Base-by-base conservation (phyloP, 1,140 invertebrate species). In the Melitaea cinxia region DNA sequence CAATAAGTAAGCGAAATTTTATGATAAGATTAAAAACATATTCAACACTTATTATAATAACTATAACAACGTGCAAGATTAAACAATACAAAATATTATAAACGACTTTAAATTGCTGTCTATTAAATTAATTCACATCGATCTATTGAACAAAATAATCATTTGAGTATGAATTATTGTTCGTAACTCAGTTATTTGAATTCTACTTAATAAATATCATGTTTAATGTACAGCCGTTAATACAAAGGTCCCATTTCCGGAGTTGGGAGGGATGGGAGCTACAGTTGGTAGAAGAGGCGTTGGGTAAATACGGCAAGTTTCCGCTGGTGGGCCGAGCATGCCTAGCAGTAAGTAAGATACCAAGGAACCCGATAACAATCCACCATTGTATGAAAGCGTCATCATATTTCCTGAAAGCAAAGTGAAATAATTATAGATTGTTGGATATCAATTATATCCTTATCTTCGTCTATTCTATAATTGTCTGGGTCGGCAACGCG, bases 361-460 rank as follows among this genome's bases (percentile, higher is more conserved):
- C 1, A 96, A 83, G 0, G 96, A 96, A 1, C 97, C 97, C 1
- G 94, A 93, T 0, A 96, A 95, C 23, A 98, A 91, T 1, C 97
- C 97, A 37, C 96, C 93, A 77, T 95, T 97, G 80, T 98, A 98
- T 0, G 96, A 96, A 0, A 98, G 78, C 0, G 96, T 98, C 97
- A 98, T 98, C 72, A 98, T 97, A 74, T 98, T 98, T 55, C 96
- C 96, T 94, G 92, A 54, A 91, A 86, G 9, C 17, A 1, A 6
- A 7, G 17, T 1, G n/a, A 0, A 37, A 37, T 17, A 2, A 7
- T 39, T 15, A 15, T 39, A 2, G 12, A 15, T 39, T 17, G 15
- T 17, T 7, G 17, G 14, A 33, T 30, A 30, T 30, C 30, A 33
- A 33, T 2, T 12, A 33, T 1, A 33, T n/a, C n/a, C n/a, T n/a